Conservation (phyloP, 2,888 invertebrate species). For the Ceriagrion tenellum region DNA sequence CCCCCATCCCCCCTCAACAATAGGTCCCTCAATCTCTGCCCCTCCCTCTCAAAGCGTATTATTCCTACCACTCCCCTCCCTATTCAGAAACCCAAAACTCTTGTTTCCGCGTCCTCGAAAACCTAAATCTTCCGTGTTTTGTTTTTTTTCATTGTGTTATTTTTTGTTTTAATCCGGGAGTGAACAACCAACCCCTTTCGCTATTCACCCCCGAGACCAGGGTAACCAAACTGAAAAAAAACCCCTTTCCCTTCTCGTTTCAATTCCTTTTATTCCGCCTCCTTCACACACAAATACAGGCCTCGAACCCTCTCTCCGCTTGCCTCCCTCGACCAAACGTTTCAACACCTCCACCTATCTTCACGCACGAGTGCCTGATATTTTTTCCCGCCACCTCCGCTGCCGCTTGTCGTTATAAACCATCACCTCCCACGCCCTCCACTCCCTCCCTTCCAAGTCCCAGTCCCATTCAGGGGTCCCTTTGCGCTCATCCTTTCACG, state of each 20-base stretch:
- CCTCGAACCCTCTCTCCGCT: background rate
- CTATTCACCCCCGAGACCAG: background rate
- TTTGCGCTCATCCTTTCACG: background rate
- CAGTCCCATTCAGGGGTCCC: background rate
- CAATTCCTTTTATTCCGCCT: constrained; percentile 15
- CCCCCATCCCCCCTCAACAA: background rate
- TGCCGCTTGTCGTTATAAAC: background rate
- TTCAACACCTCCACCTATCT: background rate
- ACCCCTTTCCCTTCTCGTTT: background rate
- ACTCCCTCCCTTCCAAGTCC: background rate
- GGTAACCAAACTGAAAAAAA: background rate
- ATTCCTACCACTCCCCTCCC: background rate
- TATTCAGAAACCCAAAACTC: background rate
- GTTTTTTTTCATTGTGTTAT: background rate
- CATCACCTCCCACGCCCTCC: background rate
- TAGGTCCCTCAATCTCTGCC: background rate
- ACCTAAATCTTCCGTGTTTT: background rate
- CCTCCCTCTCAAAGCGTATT: background rate
- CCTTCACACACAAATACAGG: background rate
- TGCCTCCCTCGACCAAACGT: background rate
- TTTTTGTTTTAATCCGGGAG: background rate
- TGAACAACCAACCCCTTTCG: background rate
- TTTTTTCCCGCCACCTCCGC: background rate
- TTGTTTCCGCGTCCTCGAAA: background rate
- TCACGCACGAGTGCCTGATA: background rate